phyloP scores from a whole-genome alignment of 2,797 vertebrate species.

The Girardinus metallicus region DNA sequence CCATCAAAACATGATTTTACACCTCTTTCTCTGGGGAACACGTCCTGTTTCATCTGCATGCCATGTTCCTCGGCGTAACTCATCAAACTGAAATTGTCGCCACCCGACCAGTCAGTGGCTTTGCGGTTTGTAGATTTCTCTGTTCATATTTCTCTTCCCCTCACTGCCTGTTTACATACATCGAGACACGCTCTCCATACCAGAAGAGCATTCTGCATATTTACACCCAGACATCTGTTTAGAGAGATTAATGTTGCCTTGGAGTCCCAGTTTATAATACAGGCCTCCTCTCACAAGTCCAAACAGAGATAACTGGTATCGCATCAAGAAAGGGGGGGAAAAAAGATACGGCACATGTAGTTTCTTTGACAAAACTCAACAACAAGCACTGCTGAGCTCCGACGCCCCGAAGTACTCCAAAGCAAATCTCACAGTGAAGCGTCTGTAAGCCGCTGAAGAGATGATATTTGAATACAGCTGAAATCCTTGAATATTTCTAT shows the following conservation, averaged over 20 bases:
- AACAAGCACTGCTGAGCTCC: neutral
- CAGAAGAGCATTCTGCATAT: conserved; percentile 5
- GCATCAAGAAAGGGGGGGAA: neutral
- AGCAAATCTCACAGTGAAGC: neutral
- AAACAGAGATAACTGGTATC: conserved; percentile 8
- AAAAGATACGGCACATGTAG: neutral
- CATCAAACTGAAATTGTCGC: neutral
- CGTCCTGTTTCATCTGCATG: neutral
- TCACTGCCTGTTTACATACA: neutral
- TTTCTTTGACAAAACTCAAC: conserved; percentile 13
- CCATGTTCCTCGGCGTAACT: neutral
- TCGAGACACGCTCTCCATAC: neutral
- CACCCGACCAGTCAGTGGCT: neutral
- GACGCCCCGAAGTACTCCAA: neutral
- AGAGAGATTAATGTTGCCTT: conserved; percentile 9
- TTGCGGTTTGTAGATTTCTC: neutral
- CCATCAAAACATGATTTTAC: neutral
- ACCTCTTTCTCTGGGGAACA: neutral
- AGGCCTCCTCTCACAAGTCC: conserved; percentile 1
- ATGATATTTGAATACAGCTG: neutral
- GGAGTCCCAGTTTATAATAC: conserved; percentile 3
- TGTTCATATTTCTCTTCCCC: neutral
- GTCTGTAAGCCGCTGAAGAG: neutral
- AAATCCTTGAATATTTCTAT: neutral
- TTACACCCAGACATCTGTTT: conserved; percentile 17